These are phyloP conservation scores for Centroberyx gerrardi DNA, from an alignment of 2,797 vertebrate genomes.

Conservation along the genomic window DNA sequence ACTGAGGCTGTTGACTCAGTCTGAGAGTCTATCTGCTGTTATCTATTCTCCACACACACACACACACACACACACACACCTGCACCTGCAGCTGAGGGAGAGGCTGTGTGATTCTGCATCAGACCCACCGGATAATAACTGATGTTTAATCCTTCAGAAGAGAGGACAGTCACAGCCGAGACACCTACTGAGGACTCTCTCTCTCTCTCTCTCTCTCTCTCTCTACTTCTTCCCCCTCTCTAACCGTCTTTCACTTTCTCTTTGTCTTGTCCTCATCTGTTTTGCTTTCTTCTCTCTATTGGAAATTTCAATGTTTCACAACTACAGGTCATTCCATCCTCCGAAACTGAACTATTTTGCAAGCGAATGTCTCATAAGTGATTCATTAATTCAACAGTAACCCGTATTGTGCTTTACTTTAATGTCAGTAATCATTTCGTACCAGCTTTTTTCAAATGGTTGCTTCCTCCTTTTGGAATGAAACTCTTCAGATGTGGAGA, in stretches of 20 bases:
- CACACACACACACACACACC: background rate
- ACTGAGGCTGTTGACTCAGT: slow-evolving; percentile 4
- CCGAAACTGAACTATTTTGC: no score
- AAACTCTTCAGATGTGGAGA: no score
- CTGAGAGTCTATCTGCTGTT: background rate
- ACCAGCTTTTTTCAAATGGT: no score
- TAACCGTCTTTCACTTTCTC: background rate
- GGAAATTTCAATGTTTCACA: no score
- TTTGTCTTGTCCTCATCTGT: background rate
- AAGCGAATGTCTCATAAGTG: no score
- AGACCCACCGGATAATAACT: slow-evolving; percentile 37
- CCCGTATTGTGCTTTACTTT: no score
- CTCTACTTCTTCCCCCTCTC: no score
- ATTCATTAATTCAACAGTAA: no score
- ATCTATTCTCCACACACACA: background rate
- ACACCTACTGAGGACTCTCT: background rate
- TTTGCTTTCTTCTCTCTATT: background rate
- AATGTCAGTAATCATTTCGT: no score
- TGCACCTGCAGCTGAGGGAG: slow-evolving; percentile 16
- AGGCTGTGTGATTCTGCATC: slow-evolving; percentile 50
- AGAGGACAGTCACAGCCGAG: slow-evolving; percentile 30
- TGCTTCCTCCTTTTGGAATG: no score
- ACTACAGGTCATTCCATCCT: no score
- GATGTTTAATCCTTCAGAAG: slow-evolving; percentile 43
- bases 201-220: background rate